These are phyloP conservation scores for Cryptus armator DNA, from an alignment of 2,888 invertebrate species.

Conservation along the genomic window DNA sequence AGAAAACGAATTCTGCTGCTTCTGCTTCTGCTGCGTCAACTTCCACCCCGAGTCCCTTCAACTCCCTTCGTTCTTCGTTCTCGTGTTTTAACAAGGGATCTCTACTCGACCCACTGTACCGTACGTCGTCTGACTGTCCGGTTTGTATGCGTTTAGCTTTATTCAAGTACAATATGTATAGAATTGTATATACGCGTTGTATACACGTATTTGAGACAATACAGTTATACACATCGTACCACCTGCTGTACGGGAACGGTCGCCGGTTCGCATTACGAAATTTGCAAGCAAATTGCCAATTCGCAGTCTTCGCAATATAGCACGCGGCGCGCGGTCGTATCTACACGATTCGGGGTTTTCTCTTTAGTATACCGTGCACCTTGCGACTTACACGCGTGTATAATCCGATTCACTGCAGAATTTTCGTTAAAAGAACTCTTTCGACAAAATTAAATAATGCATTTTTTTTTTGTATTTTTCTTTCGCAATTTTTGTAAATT, in stretches of 20 bases:
- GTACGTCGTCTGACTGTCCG: neutral
- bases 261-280: constrained; percentile 72
- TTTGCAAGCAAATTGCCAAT: constrained; percentile 85
- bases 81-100: constrained; percentile 4
- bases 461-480: too few relatives aligned
- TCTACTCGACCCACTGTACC: neutral
- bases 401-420: neutral
- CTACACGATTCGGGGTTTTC: constrained; percentile 62
- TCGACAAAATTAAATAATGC: too few relatives aligned
- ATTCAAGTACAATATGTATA: constrained; percentile 3
- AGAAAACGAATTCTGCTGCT: constrained; percentile 30
- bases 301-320: constrained; percentile 76
- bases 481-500: too few relatives aligned
- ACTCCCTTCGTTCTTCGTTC: constrained; percentile 16
- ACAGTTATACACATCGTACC: constrained; percentile 29
- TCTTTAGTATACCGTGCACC: too few relatives aligned
- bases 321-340: constrained; percentile 59
- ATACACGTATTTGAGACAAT: constrained; percentile 9
- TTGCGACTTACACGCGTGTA: constrained; percentile 65
- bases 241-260: constrained; percentile 56
- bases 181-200: neutral
- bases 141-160: neutral
- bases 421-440: constrained; percentile 8
- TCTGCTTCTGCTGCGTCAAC: constrained; percentile 15
- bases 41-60: neutral